Evolutionary conservation across 2,113 vertebrate species (phyloP).

Genomic region (Paramormyrops kingsleyae): DNA sequence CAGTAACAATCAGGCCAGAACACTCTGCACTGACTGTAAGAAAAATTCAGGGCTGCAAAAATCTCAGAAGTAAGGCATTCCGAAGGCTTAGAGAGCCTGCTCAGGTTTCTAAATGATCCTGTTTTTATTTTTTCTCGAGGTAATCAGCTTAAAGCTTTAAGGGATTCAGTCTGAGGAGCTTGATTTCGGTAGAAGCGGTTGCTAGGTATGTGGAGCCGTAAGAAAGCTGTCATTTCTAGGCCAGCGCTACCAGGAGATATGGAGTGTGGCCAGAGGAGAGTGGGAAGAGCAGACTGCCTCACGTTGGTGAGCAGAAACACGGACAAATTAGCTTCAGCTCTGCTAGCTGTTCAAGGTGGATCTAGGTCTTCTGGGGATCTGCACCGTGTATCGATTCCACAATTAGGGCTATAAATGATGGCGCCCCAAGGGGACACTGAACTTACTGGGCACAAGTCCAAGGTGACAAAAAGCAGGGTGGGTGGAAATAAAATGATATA

Average conservation of each 20-base stretch:
- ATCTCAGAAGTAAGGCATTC: background rate
- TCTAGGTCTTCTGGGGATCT: background rate
- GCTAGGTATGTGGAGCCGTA: background rate
- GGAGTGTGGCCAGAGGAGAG: background rate
- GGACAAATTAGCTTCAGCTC: background rate
- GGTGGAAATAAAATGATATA: background rate
- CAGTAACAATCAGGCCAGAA: background rate
- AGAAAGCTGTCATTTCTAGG: background rate
- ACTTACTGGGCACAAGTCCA: background rate
- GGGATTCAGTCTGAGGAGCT: background rate
- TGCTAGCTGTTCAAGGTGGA: background rate
- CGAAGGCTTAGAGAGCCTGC: background rate
- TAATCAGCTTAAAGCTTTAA: background rate
- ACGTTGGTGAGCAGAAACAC: no score
- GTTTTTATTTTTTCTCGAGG: background rate
- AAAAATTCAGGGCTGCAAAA: background rate
- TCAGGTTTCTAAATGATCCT: background rate
- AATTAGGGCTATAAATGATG: background rate
- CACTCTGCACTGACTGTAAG: background rate
- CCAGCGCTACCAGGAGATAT: background rate
- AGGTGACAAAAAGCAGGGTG: background rate
- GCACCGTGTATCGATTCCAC: background rate
- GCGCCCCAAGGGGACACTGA: background rate
- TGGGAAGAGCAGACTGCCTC: background rate
- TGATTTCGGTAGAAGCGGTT: background rate